These are phyloP conservation scores for Conger conger DNA, from an alignment of 2,113 vertebrate species.

Conservation along the genomic window DNA sequence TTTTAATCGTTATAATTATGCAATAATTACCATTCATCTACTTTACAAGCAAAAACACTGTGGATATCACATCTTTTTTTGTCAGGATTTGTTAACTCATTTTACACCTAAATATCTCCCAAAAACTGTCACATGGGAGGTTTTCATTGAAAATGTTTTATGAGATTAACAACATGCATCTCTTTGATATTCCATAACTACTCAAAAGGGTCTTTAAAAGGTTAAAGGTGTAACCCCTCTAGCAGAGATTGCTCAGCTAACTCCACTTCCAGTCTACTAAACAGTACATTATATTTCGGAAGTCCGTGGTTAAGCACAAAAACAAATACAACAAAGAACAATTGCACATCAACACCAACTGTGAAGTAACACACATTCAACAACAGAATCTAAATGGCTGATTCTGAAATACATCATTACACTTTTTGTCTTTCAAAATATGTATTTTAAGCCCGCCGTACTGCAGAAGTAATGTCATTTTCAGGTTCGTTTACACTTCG, in stretches of 20 bases:
- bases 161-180: background rate
- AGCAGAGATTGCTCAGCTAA: background rate
- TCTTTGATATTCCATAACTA: background rate
- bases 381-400: background rate
- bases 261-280: constrained; percentile 1
- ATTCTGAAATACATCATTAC: background rate
- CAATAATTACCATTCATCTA: too few relatives aligned
- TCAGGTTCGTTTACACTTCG: background rate
- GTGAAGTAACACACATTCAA: background rate
- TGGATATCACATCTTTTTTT: too few relatives aligned
- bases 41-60: too few relatives aligned
- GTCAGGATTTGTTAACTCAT: too few relatives aligned
- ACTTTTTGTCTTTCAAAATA: background rate
- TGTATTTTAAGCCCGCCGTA: background rate
- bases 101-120: too few relatives aligned
- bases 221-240: background rate
- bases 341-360: background rate
- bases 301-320: background rate
- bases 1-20: too few relatives aligned
- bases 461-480: background rate
- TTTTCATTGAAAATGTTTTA: too few relatives aligned
- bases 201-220: background rate
- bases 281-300: constrained; percentile 4
- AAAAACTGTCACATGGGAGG: too few relatives aligned
- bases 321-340: background rate